Conservation (phyloP, 2,797 vertebrate genomes). For the Sciurus vulgaris region DNA sequence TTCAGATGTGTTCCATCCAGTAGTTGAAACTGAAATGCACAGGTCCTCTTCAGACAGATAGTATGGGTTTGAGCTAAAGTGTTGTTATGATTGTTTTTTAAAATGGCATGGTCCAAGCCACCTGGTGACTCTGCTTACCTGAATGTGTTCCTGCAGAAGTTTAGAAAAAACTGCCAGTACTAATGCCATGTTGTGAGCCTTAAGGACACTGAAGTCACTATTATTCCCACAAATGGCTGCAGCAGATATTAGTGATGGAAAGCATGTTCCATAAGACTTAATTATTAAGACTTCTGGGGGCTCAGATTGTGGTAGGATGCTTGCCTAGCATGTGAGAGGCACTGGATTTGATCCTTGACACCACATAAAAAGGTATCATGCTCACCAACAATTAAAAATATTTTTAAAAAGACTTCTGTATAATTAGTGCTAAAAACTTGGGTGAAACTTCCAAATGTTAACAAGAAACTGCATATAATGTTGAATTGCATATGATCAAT, state of each 20-base stretch:
- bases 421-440: background rate
- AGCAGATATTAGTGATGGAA: conserved; percentile 62
- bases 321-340: no score
- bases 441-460: conserved; percentile 1
- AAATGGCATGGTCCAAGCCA: conserved; percentile 79
- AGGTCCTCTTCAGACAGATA: background rate
- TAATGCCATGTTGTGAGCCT: conserved; percentile 94
- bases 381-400: no score
- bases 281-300: background rate
- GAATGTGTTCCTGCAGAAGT: conserved; percentile 86
- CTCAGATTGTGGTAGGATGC: no score
- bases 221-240: conserved; percentile 95
- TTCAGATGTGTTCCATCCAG: background rate
- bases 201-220: conserved; percentile 87
- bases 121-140: conserved; percentile 88
- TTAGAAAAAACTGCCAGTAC: conserved; percentile 88
- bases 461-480: background rate
- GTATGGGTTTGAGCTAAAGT: background rate
- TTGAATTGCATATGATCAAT: no score
- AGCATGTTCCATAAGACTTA: background rate
- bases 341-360: no score
- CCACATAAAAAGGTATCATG: no score
- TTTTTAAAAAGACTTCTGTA: background rate
- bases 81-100: background rate
- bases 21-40: background rate